These are phyloP conservation scores for Drosophila punjabiensis DNA, from an alignment of 1,140 invertebrate species.

Conservation along the genomic window DNA sequence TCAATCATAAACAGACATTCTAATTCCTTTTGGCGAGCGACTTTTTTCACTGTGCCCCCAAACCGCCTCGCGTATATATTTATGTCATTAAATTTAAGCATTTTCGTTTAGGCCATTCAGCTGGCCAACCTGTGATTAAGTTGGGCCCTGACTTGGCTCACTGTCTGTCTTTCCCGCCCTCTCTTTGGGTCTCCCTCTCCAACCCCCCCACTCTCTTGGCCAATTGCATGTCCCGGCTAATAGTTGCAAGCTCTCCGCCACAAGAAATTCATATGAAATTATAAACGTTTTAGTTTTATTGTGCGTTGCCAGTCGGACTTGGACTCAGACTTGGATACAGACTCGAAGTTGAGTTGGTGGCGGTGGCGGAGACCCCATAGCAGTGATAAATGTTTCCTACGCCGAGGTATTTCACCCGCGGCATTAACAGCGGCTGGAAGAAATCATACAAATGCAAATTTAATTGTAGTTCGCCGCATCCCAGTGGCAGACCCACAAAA, in stretches of 20 bases:
- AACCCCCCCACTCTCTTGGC: slow-evolving; percentile 57
- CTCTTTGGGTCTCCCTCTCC: slow-evolving; percentile 24
- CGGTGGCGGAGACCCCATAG: slow-evolving; percentile 46
- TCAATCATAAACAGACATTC: slow-evolving; percentile 4
- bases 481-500: slow-evolving; percentile 59
- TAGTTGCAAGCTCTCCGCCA: slow-evolving; percentile 67
- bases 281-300: slow-evolving; percentile 84
- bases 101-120: slow-evolving; percentile 85
- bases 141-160: slow-evolving; percentile 53
- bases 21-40: slow-evolving; percentile 14
- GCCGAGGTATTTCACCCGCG: slow-evolving; percentile 81
- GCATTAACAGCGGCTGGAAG: slow-evolving; percentile 45
- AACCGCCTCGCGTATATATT: slow-evolving; percentile 63
- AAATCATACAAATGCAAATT: slow-evolving; percentile 85
- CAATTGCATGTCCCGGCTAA: slow-evolving; percentile 79
- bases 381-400: slow-evolving; percentile 85
- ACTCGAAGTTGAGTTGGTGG: slow-evolving; percentile 6
- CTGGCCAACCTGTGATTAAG: slow-evolving; percentile 82
- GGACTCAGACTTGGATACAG: slow-evolving; percentile 9
- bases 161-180: slow-evolving; percentile 42
- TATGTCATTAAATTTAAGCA: slow-evolving; percentile 85
- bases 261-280: slow-evolving; percentile 83
- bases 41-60: slow-evolving; percentile 37
- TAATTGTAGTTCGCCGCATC: slow-evolving; percentile 79
- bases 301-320: slow-evolving; percentile 56